Evolutionary conservation across 2,797 vertebrate genomes (phyloP), one percentile per base, ranked within the genome.

Genomic region (Tokudaia tokunoshimensis): DNA sequence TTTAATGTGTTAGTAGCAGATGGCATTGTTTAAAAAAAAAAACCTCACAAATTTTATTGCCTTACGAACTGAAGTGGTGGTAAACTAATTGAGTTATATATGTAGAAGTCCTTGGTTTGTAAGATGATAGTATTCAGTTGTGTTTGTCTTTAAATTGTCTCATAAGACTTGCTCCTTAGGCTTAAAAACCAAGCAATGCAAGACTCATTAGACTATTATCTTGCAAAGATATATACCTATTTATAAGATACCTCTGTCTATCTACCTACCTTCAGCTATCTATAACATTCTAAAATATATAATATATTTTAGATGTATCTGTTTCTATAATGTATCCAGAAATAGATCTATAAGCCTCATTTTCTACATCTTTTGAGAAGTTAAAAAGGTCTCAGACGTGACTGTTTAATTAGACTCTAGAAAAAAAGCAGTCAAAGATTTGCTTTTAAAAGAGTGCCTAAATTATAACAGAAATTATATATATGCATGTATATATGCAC

Each of bases 331-430:
- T 31, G 15, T 63, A 50, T 50, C 4, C 3, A 55, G 37, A 8
- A 78, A 78, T 24, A 7, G 41, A 63, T 24, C 41, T 61, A 61
- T 14, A 61, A 41, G 47, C 24, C 57, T 76, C 4, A 44, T 15
- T 72, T 61, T 75, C 89, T 61, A 44, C 14, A 74, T 55, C 7
- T 87, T 15, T 74, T 57, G 3, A 74, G 24, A 17, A 74, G n/a
- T 57, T 88, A 76, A 83, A 95, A 41, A 31, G 26, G 14, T 24
- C 5, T 14, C 59, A 7, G 34, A 65, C 63, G 4, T 93, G 41
- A 87, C 65, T 4, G 89, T 83, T 94, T 78, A 74, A 74, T 93
- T 89, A 92, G 3, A 72, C 4, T 72, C 47, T 94, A 92, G 78
- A 78, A 96, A 74, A 94, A 74, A 80, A 44, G 70, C 0, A 87